Evolutionary conservation across 2,888 invertebrate genomes (phyloP), one percentile per base, ranked within the genome.

Genomic region (Pristionchus maxplancki): DNA sequence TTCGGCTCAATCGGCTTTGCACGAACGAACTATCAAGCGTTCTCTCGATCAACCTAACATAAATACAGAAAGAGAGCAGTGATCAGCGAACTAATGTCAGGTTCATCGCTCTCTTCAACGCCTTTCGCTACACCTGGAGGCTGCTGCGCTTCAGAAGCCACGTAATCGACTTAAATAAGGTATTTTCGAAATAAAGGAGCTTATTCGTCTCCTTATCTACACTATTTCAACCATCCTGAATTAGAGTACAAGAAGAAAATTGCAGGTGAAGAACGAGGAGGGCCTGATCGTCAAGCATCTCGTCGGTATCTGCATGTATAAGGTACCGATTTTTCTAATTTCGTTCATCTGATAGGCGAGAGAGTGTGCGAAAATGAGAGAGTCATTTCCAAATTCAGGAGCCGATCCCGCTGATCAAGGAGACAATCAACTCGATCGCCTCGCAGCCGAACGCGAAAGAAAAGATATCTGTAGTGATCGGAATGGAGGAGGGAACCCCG

Each of bases 401-500:
- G 64, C 93, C 93, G 15, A 53, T 93, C 34, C 92, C 91, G 24
- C 81, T 93, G 58, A 83, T 93, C 24, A 91, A 91, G 89, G 92
- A 92, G n/a, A 93, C 93, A 0, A 89, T 93, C 50, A 91, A 93
- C 88, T 91, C 91, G 88, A 90, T 93, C 53, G 91, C 91, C 31
- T 88, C 88, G 34, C 93, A 93, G 82, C 91, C 92, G 15, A 88
- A 91, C 71, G 92, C 92, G n/a, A 85, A 78, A 44, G 88, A 90
- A 15, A 93, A 93, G 62, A 92, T 93, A 83, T 90, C 92, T 24
- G 90, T 91, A 44, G 83, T 93, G 9, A 89, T 93, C 82, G 93
- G 93, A 88, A 92, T 93, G 93, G 93, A 93, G 89, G 92, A 90
- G 74, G 93, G 92, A 48, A 93, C 93, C 40, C 93, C 93, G 1